Conservation (phyloP, 2,888 invertebrate genomes). For the Conomelus anceps region DNA sequence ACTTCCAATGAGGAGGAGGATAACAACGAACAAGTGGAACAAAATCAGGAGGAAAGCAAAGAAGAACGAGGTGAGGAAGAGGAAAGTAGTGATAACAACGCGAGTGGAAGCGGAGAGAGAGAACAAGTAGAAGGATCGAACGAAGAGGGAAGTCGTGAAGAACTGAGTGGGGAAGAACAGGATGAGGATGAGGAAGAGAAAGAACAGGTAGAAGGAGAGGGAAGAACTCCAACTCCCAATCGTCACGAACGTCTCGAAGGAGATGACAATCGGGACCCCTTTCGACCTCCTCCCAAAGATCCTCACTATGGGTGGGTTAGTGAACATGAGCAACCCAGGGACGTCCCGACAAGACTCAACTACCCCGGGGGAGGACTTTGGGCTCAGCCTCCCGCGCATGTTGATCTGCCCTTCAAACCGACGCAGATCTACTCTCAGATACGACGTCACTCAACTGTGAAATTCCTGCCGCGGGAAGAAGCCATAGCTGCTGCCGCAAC, state of each 20-base stretch:
- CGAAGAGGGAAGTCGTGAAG: constrained; percentile 1
- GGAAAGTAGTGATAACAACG: background rate
- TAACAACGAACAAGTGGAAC: background rate
- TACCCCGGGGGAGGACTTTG: constrained; percentile 40
- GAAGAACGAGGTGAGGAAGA: background rate
- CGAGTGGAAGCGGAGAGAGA: too few relatives aligned
- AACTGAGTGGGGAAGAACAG: constrained; percentile 7
- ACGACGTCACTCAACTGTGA: constrained; percentile 55
- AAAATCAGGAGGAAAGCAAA: background rate
- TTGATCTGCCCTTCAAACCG: constrained; percentile 37
- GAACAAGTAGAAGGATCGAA: constrained; percentile 5
- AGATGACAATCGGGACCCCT: constrained; percentile 12
- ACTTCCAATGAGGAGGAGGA: background rate
- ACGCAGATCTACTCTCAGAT: constrained; percentile 43
- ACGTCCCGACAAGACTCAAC: constrained; percentile 40
- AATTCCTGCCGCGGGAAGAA: constrained; percentile 53
- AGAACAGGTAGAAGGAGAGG: background rate
- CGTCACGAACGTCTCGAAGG: background rate
- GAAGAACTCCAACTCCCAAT: background rate
- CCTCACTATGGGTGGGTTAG: constrained; percentile 29
- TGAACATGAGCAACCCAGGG: constrained; percentile 40
- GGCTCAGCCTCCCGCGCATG: constrained; percentile 39
- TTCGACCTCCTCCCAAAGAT: constrained; percentile 17
- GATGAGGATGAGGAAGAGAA: constrained; percentile 2
- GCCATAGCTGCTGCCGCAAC: constrained; percentile 51